These are phyloP conservation scores for Cardiocondyla obscurior DNA, from an alignment of 1,140 invertebrate genomes.

Conservation along the genomic window DNA sequence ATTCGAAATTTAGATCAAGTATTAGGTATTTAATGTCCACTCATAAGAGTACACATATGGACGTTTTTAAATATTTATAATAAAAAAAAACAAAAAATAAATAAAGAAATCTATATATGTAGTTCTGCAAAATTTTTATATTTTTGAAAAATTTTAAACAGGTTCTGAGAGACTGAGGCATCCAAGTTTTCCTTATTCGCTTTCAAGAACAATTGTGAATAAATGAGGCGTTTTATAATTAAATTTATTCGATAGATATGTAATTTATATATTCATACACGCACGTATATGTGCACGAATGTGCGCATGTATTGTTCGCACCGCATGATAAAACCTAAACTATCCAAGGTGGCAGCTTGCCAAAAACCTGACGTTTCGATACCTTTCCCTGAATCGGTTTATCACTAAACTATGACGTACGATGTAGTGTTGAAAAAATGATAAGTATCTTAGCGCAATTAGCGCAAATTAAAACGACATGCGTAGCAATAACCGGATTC, in stretches of 20 bases:
- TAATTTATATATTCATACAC: background rate
- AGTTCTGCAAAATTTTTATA: slow-evolving; percentile 5
- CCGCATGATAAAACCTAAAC: slow-evolving; percentile 16
- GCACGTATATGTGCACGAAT: background rate
- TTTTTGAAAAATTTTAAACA: background rate
- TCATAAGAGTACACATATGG: slow-evolving; percentile 61
- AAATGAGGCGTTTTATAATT: background rate
- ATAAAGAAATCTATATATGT: slow-evolving; percentile 70
- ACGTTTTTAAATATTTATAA: slow-evolving; percentile 82
- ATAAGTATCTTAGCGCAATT: background rate
- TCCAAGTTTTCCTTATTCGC: background rate
- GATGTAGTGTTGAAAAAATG: slow-evolving; percentile 1
- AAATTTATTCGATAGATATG: background rate
- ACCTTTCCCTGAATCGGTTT: background rate
- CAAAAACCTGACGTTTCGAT: background rate
- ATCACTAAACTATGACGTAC: slow-evolving; percentile 37
- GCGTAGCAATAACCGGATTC: background rate
- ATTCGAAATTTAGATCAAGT: slow-evolving; percentile 62
- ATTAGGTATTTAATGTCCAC: slow-evolving; percentile 72
- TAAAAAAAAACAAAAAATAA: too few species aligned
- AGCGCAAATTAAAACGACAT: too few species aligned
- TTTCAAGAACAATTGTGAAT: background rate
- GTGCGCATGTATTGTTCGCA: background rate
- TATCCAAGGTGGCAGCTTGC: background rate
- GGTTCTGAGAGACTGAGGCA: background rate